Evolutionary conservation across 92 coral and sea anemone genomes (phyloP).

Genomic region (Micromussa lordhowensis): DNA sequence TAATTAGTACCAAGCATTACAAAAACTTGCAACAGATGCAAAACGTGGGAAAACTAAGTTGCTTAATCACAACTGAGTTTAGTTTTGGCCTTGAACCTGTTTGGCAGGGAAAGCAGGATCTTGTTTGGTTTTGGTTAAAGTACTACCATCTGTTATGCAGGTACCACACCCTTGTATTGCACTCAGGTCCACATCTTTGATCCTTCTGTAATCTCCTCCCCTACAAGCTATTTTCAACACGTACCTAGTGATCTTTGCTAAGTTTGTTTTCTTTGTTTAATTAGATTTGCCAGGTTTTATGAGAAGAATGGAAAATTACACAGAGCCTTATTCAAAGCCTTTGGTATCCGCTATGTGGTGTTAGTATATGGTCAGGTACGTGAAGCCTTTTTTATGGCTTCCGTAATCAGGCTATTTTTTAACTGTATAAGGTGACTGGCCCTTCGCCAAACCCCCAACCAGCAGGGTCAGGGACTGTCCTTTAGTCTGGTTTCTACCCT

Average conservation of each 20-base stretch:
- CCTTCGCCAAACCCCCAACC: too few species aligned
- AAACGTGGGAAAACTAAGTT: background rate
- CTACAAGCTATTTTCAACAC: too few species aligned
- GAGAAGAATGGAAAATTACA: conserved; percentile 64
- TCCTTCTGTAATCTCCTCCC: too few species aligned
- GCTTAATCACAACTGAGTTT: too few species aligned
- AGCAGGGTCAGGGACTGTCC: too few species aligned
- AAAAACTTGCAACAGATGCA: background rate
- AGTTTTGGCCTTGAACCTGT: background rate
- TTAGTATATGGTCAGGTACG: conserved; percentile 88
- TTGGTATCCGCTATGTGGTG: conserved; percentile 86
- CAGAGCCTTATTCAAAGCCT: conserved; percentile 85
- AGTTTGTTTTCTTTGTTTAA: background rate
- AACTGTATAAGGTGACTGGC: too few species aligned
- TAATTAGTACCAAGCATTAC: too few species aligned
- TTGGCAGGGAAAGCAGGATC: background rate
- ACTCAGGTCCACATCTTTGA: background rate
- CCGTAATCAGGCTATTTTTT: too few species aligned
- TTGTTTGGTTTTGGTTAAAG: background rate
- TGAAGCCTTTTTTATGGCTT: background rate
- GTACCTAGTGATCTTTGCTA: background rate
- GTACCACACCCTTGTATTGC: background rate
- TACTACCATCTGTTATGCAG: background rate
- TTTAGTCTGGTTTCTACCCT: too few species aligned
- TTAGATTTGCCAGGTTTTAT: conserved; percentile 73